Base-by-base conservation (phyloP, 2,888 invertebrate genomes). In the Rhyacophila evoluta region DNA sequence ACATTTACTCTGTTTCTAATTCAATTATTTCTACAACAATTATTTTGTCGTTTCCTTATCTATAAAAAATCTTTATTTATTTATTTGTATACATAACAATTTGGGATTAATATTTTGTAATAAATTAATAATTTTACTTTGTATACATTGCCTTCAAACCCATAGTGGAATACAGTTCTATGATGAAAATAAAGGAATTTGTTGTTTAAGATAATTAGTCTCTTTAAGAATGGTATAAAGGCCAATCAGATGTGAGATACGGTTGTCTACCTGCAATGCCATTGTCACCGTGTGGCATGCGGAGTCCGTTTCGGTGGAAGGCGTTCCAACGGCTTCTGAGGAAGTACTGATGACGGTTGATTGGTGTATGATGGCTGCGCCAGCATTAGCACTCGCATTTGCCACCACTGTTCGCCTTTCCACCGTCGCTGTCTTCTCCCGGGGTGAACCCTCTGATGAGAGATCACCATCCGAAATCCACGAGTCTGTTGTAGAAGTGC, bases 401-500 rank as follows among this genome's bases (percentile, higher is more conserved):
- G 80, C 74, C 2, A 82, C 79, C 4, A 81, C 81, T 4, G 77
- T 76, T 38, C 84, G 55, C 83, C 83, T 28, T 83, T 84, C 71
- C 83, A 85, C 77, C 81, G 89, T 86, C 82, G 90, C 89, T 41
- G 87, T 87, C 12, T 92, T 92, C 83, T 96, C 95, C 74, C 95
- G 94, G 0, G 95, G 95, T 83, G 95, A 95, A 77, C 94, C 89
- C 87, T 96, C 96, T 1, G 95, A 82, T 15, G 82, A 95, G 69
- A 95, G 92, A 86, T 97, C 96, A 74, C 96, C 95, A 85, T 97
- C 96, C 8, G 96, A 96, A 81, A 95, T 91, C 89, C 95, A 95
- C 11, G 94, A 93, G 86, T 94, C 94, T 87, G 83, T 1, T 75
- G 25, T 19, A 55, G 25, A 74, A n/a, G n/a, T n/a, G n/a, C n/a